Base-by-base conservation (phyloP, 1,140 invertebrate species). In the Pachyrhynchus sulphureomaculatus region DNA sequence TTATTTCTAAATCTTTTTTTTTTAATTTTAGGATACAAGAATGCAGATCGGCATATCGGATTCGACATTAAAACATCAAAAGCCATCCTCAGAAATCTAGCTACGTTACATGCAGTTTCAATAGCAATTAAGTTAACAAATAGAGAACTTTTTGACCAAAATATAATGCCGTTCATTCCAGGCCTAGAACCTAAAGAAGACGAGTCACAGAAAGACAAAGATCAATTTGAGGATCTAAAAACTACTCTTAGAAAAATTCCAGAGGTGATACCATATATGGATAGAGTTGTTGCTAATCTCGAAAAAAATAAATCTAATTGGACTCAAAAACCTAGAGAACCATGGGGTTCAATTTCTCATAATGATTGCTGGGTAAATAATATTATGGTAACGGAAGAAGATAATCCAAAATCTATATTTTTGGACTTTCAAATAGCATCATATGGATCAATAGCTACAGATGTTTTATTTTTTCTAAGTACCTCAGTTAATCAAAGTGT, bases 281-380 rank as follows among this genome's bases (percentile, higher is more conserved):
- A 23, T 12, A 33, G 33, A 15, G 9, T 52, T 3, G 15, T 4
- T 2, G 3, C 9, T 3, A 52, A 29, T 18, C 2, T 52, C 3
- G 12, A 52, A 29, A 52, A 52, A 6, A 4, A 23, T 12, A 20
- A n/a, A 9, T 26, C 24, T 13, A 13, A 21, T 10, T 13, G 41
- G 8, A 15, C 21, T 9, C n/a, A 21, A 5, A 18, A 4, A 2
- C 3, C 33, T 6, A 45, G 36, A 18, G 64, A 79, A 49, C 75
- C 75, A 0, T 84, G 77, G 72, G 77, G 77, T 0, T 78, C 78
- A 0, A 76, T 80, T 9, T 68, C 77, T 2, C 84, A 86, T 36
- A 68, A 76, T 1, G 84, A 86, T 69, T 76, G 83, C 21, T 86
- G 83, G 84, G 72, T 78, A 4, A 85, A 85, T 64, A 86, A 86